Evolutionary conservation across 2,888 invertebrate genomes (phyloP), one percentile per base, ranked within the genome.

Genomic region (Drosophila fungiperda): DNA sequence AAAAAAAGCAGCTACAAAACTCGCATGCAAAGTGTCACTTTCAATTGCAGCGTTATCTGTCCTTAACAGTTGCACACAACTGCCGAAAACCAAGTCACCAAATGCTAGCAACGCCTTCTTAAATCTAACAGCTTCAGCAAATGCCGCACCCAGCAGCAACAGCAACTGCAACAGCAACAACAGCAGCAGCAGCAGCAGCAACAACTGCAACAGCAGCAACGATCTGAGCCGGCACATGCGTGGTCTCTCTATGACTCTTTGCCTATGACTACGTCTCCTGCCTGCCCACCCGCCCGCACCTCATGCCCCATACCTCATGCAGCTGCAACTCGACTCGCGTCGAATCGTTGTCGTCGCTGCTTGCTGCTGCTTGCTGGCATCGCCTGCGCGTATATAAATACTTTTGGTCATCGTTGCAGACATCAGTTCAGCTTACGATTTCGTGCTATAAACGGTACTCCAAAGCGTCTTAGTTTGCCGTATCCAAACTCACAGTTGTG

Each of bases 381-480:
- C 72, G 75, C 68, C 78, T 80, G 89, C 83, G 92, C 90, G 91
- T 93, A 93, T 93, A 93, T 92, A 93, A 93, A 93, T 91, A 90
- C 91, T 93, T 93, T 93, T 93, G 93, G 93, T 92, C 92, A 93
- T 93, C 92, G 90, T 89, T 89, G 89, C 83, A 91, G 85, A 83
- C 93, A 93, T 93, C 93, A 93, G 93, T 93, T 92, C 89, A 91
- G 87, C 89, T 89, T 82, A 89, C 91, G 91, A 91, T 91, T 92
- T 91, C 92, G 91, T 90, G 90, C 92, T 90, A 73, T 83, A 77
- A 92, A 92, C 92, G 92, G 92, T 92, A 90, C 89, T 86, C 83
- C 49, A 63, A 68, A 72, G 68, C 72, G 71, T 62, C 66, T 73
- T 68, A 87, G 74, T 73, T 63, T 45, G 55, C 71, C 77, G 78